Evolutionary conservation across 92 coral and sea anemone species (phyloP), one percentile per base, ranked within the genome.

Genomic region (Actinernus sp.): DNA sequence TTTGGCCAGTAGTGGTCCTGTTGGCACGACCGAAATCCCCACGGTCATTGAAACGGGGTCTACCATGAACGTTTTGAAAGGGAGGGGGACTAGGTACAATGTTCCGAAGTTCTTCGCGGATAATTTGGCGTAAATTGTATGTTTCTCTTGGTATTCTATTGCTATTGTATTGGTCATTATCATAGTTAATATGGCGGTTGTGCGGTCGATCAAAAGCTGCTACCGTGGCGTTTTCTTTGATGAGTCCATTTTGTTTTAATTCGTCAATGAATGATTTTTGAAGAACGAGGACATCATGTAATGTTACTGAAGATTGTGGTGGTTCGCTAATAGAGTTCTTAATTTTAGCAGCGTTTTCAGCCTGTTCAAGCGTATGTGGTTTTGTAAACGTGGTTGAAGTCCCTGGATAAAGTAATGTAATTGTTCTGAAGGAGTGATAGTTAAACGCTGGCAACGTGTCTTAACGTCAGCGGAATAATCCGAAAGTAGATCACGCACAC

Each of bases 371-470:
- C 14, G 52, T 46, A 9, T 46, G 12, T 0, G 52, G 52, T 46
- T 46, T 0, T 46, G 13, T 8, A 0, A 46, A 24, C 0, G 20
- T 31, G 64, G 64, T 40, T 61, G 13, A 11, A 57, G 23, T 9
- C 64, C 64, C 37, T 57, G 64, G 20, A 57, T 31, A 31, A 30
- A n/a, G 22, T 57, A 57, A 30, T 57, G 64, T 47, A 31, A 12
- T 27, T 27, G 17, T 31, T 30, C 64, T 26, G 33, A 6, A 17
- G 16, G 11, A 19, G 64, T 44, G 4, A 61, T 61, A 2, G 1
- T 25, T 41, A 61, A 27, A 2, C 68, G 68, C 12, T 41, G 68
- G 38, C 68, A 61, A 13, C 70, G 70, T 29, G 17, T 62, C 2
- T 44, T 12, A 0, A 62, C 12, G 32, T 62, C 70, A 0, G 70